These are phyloP conservation scores for Zaprionus kolodkinae DNA, from an alignment of 1,140 invertebrate genomes.

Conservation along the genomic window DNA sequence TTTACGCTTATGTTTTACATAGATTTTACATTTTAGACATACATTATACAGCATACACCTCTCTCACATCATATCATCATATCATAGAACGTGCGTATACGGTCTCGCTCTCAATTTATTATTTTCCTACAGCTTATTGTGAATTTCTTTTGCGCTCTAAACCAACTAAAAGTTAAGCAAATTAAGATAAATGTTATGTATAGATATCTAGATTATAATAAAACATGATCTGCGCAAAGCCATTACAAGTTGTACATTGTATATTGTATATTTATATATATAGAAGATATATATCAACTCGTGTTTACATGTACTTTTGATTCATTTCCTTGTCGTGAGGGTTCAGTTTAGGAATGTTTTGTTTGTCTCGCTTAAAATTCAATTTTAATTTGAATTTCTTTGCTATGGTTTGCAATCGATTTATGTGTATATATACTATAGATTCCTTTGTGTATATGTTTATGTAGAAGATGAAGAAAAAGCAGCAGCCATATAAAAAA, in stretches of 20 bases:
- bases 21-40: constrained; percentile 74
- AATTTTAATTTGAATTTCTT: constrained; percentile 25
- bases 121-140: constrained; percentile 63
- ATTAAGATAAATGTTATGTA: constrained; percentile 39
- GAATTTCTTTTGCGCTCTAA: constrained; percentile 50
- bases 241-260: neutral
- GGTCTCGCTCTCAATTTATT: constrained; percentile 26
- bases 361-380: constrained; percentile 45
- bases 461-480: constrained; percentile 26
- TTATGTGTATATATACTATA: constrained; percentile 20
- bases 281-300: constrained; percentile 35
- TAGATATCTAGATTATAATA: constrained; percentile 3
- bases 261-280: no score
- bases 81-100: constrained; percentile 48
- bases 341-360: constrained; percentile 69
- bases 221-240: constrained; percentile 4
- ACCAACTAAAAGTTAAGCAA: constrained; percentile 57
- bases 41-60: constrained; percentile 58
- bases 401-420: constrained; percentile 14
- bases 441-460: constrained; percentile 25
- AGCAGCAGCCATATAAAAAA: constrained; percentile 76
- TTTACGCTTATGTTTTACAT: constrained; percentile 76
- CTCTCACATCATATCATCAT: constrained; percentile 63
- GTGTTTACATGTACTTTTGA: constrained; percentile 52
- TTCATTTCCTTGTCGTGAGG: constrained; percentile 64